phyloP scores from a whole-genome alignment of 1,140 invertebrate species.

The Drosophila chauvacae region DNA sequence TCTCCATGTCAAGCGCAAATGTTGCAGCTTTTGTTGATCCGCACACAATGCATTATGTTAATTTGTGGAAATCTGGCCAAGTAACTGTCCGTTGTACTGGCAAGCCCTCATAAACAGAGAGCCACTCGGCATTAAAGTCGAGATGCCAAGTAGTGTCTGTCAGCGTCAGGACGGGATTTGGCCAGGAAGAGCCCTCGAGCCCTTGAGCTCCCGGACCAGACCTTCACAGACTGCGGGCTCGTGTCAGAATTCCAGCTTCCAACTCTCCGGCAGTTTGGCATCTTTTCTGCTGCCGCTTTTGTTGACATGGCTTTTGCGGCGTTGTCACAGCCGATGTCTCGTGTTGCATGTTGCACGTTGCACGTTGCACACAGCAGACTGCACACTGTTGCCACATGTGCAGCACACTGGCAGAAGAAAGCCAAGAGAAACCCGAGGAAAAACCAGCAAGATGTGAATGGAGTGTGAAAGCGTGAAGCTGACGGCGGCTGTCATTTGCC shows the following conservation, averaged over 20 bases:
- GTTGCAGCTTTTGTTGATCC: constrained; percentile 38
- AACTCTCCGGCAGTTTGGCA: constrained; percentile 42
- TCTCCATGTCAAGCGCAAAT: constrained; percentile 44
- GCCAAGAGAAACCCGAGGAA: constrained; percentile 11
- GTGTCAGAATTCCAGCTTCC: constrained; percentile 45
- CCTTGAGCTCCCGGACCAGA: constrained; percentile 10
- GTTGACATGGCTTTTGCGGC: constrained; percentile 77
- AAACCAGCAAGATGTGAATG: constrained; percentile 32
- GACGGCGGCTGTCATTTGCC: constrained; percentile 70
- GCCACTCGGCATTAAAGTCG: constrained; percentile 64
- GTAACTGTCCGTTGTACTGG: constrained; percentile 23
- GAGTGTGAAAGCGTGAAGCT: constrained; percentile 54
- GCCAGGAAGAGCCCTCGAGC: constrained; percentile 31
- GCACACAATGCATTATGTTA: constrained; percentile 49
- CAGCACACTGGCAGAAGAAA: constrained; percentile 4
- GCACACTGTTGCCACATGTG: constrained; percentile 29
- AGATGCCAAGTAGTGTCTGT: constrained; percentile 61
- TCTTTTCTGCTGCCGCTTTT: constrained; percentile 61
- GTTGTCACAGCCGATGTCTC: constrained; percentile 77
- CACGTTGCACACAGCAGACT: not conserved
- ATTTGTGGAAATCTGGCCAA: constrained; percentile 37
- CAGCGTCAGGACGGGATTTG: constrained; percentile 53
- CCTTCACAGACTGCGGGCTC: not conserved
- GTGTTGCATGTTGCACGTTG: constrained; percentile 64
- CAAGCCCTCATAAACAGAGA: constrained; percentile 36